Conservation (phyloP, 1,140 invertebrate species). For the Acromyrmex heyeri region DNA sequence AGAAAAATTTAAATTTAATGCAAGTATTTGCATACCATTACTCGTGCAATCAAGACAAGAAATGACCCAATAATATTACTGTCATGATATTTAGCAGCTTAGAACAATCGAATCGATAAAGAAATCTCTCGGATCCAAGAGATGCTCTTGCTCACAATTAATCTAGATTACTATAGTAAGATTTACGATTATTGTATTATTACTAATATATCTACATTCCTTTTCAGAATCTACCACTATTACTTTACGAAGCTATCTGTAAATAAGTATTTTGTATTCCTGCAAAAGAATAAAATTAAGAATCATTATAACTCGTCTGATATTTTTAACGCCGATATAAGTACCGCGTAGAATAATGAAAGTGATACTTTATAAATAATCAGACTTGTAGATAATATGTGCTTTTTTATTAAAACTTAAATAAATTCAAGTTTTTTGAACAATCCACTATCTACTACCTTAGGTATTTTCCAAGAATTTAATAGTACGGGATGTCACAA, state of each 20-base stretch:
- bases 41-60: conserved; percentile 66
- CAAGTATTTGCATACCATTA: neutral
- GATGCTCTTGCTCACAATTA: conserved; percentile 82
- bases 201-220: conserved; percentile 82
- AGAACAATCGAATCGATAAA: conserved; percentile 70
- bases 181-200: conserved; percentile 81
- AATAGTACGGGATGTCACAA: conserved; percentile 9
- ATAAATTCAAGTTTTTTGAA: conserved; percentile 64
- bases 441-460: conserved; percentile 12
- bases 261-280: conserved; percentile 85
- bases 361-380: conserved; percentile 64
- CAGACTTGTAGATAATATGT: conserved; percentile 64
- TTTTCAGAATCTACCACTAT: conserved; percentile 82
- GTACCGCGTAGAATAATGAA: conserved; percentile 62
- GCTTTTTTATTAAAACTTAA: conserved; percentile 63
- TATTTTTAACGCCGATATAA: conserved; percentile 60
- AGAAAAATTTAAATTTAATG: conserved; percentile 15
- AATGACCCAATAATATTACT: conserved; percentile 72
- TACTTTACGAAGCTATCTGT: conserved; percentile 84
- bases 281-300: conserved; percentile 81
- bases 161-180: conserved; percentile 81
- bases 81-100: conserved; percentile 76
- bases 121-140: conserved; percentile 78
- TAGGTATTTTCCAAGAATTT: conserved; percentile 9
- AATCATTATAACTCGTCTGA: conserved; percentile 74